A percentile compares a stretch with the other conserved stretches of the same genome.
Conservation (phyloP, 2,888 invertebrate genomes). For the Lepidocyrtoides sp. region DNA sequence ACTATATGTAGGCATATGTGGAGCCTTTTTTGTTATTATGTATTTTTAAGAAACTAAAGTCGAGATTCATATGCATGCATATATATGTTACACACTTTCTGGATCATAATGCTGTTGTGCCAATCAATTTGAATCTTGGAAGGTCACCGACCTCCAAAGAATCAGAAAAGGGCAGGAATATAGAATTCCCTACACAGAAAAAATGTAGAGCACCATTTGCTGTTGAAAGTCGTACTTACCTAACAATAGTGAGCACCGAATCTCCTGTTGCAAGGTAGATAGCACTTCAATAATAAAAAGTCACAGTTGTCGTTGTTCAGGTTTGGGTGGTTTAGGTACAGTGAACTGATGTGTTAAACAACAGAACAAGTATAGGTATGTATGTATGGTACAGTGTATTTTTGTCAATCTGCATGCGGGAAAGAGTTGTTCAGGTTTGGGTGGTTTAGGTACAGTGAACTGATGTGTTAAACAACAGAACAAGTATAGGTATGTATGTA, state of each 20-base stretch:
- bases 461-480: no score
- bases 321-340: neutral
- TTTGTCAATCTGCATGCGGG: no score
- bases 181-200: conserved; percentile 28
- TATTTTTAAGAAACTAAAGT: no score
- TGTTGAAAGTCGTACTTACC: no score
- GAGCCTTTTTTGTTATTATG: no score
- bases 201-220: no score
- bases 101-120: neutral
- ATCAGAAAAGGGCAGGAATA: conserved; percentile 58
- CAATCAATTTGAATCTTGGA: conserved; percentile 26
- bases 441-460: neutral
- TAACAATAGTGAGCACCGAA: conserved; percentile 5
- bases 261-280: no score
- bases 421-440: no score
- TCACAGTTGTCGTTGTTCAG: no score
- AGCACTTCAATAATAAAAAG: no score
- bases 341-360: no score
- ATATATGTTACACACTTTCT: neutral
- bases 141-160: conserved; percentile 78
- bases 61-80: neutral
- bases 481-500: neutral
- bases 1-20: neutral
- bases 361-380: neutral
- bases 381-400: no score